These are phyloP conservation scores for Aleadryas rufinucha DNA, from an alignment of 2,113 vertebrate species.

Conservation along the genomic window DNA sequence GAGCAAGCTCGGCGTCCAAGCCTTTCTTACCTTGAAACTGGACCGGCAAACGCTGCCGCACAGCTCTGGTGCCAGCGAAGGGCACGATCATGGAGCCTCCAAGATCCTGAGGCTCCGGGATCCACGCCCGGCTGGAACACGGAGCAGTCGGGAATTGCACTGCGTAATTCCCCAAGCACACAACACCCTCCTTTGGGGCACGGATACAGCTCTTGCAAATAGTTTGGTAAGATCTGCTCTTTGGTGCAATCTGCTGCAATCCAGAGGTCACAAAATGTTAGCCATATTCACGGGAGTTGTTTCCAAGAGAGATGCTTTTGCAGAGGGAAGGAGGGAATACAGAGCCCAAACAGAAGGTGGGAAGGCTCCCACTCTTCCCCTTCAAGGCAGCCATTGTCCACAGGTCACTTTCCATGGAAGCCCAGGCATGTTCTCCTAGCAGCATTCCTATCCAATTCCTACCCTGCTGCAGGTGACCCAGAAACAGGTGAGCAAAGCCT, in stretches of 20 bases:
- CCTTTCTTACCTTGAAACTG: neutral
- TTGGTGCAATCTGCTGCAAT: constrained; percentile 48
- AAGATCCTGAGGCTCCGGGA: neutral
- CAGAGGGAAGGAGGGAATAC: neutral
- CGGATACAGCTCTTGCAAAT: neutral
- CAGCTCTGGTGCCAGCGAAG: neutral
- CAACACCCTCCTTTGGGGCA: neutral
- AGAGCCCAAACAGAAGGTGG: neutral
- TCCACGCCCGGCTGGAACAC: neutral
- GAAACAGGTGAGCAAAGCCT: neutral
- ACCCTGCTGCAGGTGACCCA: neutral
- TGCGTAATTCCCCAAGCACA: neutral
- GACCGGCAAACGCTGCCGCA: neutral
- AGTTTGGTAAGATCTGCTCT: neutral
- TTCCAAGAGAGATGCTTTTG: neutral
- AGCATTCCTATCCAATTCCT: neutral
- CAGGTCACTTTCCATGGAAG: neutral
- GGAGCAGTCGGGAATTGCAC: neutral
- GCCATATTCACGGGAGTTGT: neutral
- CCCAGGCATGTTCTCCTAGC: neutral
- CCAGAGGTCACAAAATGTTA: constrained; percentile 19
- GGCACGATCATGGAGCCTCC: neutral
- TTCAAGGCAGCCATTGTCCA: neutral
- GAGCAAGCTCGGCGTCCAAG: neutral
- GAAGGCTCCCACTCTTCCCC: neutral